Evolutionary conservation across 2,113 vertebrate species (phyloP), one percentile per base, ranked within the genome.

Genomic region (Rhagologus leucostigma): DNA sequence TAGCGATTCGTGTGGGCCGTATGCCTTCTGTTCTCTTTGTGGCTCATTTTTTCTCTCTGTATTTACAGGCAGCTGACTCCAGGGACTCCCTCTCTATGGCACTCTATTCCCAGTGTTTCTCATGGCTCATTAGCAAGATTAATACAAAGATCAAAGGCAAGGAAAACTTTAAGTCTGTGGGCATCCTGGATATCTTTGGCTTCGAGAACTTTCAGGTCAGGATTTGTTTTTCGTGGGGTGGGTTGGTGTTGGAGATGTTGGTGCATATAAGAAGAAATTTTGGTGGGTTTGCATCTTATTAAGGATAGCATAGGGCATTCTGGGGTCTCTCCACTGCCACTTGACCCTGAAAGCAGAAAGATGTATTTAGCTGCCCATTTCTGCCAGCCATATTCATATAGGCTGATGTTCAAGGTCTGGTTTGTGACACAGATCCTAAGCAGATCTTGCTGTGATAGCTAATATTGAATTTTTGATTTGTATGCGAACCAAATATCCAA

Each of bases 151-250:
- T 99, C 96, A 99, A 98, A 94, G 98, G 99, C 89, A 99, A 98
- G 80, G 99, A 99, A 96, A 99, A 99, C 97, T 99, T 99, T 76
- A 99, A 99, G 92, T 99, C 99, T 90, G 99, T 99, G n/a, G 99
- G 99, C 78, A 99, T 99, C 97, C 98, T 99, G 37, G 99, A 99
- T 97, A 99, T 99, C 93, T 99, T 99, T 42, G 99, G 99, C 88
- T 99, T 99, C 37, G 99, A 99, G 96, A 99, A 99, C 96, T 99
- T 99, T 96, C 98, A 99, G 98, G 99, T 99, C 68, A 97, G 97
- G 68, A 88, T 75, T 96, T 78, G 29, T 14, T 49, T 92, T 90
- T 69, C 80, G 29, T 41, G 42, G 35, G 19, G 12, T 65, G 64
- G 37, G 44, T 65, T 92, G 41, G 6, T 69, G 91, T 87, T 53